These are phyloP conservation scores for Spea bombifrons DNA, from an alignment of 2,113 vertebrate species.

Conservation along the genomic window DNA sequence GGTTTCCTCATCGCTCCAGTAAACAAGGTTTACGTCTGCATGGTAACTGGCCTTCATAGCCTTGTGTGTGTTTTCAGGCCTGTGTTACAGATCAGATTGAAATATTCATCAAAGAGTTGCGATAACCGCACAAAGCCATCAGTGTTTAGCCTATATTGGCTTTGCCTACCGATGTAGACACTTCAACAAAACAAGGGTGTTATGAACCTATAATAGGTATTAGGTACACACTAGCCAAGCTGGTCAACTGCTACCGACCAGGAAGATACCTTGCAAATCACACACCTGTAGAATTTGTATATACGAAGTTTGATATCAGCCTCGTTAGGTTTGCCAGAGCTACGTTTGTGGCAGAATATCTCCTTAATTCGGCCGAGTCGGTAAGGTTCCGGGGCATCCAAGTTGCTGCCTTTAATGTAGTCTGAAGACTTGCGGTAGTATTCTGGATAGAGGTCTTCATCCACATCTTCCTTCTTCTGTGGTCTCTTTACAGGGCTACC, in stretches of 20 bases:
- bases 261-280: too few relatives aligned
- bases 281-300: slow-evolving; percentile 89
- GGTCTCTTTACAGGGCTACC: slow-evolving; percentile 84
- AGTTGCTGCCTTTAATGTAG: slow-evolving; percentile 96
- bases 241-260: too few relatives aligned
- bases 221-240: too few relatives aligned
- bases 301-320: slow-evolving; percentile 81
- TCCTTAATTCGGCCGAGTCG: slow-evolving; percentile 85
- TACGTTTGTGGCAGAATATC: slow-evolving; percentile 82
- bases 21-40: slow-evolving; percentile 88
- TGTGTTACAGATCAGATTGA: too few relatives aligned
- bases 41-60: slow-evolving; percentile 84
- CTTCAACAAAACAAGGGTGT: too few relatives aligned
- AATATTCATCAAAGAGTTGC: too few relatives aligned
- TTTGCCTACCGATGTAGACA: too few relatives aligned
- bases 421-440: slow-evolving; percentile 94
- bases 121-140: too few relatives aligned
- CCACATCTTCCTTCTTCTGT: slow-evolving; percentile 81
- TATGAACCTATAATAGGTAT: too few relatives aligned
- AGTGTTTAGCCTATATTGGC: too few relatives aligned
- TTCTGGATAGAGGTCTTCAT: slow-evolving; percentile 89
- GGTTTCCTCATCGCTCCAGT: slow-evolving; percentile 92
- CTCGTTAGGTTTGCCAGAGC: slow-evolving; percentile 75
- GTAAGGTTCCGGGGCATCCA: slow-evolving; percentile 85
- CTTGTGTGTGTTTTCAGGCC: slow-evolving; percentile 93